Evolutionary conservation across 2,797 vertebrate species (phyloP).

Genomic region (Silurus aristotelis): DNA sequence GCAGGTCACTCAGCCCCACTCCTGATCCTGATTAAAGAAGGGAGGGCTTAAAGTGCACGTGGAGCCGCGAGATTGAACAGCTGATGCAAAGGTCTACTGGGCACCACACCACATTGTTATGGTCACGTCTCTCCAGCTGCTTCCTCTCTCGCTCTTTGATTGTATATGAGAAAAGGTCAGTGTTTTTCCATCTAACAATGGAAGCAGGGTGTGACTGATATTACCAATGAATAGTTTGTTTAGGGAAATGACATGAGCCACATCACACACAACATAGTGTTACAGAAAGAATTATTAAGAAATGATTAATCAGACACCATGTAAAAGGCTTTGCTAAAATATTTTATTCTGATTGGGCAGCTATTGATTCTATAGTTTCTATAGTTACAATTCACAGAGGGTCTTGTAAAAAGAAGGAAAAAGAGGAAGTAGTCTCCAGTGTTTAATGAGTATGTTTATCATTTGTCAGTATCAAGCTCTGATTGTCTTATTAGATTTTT

Average conservation of each 20-base stretch:
- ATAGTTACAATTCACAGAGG: not conserved
- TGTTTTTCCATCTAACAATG: conserved; percentile 41
- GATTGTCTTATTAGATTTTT: not conserved
- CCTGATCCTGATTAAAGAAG: conserved; percentile 52
- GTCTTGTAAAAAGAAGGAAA: not conserved
- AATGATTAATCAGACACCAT: not conserved
- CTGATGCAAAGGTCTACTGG: conserved; percentile 49
- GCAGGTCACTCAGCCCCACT: conserved; percentile 23
- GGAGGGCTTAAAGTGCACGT: conserved; percentile 41
- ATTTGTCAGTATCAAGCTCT: not conserved
- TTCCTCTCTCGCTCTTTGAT: conserved; percentile 58
- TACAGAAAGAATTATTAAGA: not conserved
- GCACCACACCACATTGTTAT: conserved; percentile 34
- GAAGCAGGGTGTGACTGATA: conserved; percentile 42
- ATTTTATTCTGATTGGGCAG: not conserved
- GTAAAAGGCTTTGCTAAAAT: not conserved
- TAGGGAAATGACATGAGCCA: conserved; percentile 32
- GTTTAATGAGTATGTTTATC: not conserved
- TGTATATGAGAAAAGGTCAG: conserved; percentile 50
- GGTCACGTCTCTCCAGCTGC: conserved; percentile 26
- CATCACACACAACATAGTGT: not conserved
- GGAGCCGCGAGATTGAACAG: conserved; percentile 25
- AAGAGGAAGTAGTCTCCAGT: not conserved
- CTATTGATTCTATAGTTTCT: not conserved
- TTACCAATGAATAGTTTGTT: conserved; percentile 35